These are phyloP conservation scores for Acleris literana DNA, from an alignment of 2,888 invertebrate species.

Conservation along the genomic window DNA sequence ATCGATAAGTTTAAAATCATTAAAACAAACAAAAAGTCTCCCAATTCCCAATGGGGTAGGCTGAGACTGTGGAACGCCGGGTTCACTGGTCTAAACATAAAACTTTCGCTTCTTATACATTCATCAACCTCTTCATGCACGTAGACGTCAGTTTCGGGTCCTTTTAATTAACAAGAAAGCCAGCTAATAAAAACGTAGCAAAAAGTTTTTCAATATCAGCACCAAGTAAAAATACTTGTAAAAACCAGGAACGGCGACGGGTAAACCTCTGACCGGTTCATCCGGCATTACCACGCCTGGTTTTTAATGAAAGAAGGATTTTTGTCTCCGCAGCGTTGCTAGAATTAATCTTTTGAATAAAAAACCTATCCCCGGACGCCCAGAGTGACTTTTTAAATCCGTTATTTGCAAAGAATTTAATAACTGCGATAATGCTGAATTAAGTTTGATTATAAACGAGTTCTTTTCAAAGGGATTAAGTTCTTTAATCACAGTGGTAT, in stretches of 20 bases:
- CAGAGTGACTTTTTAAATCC: conserved; percentile 26
- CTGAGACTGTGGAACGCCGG: too few species aligned
- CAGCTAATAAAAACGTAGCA: too few species aligned
- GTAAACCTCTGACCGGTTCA: not conserved
- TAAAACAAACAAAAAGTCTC: too few species aligned
- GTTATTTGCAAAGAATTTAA: conserved; percentile 23
- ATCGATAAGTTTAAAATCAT: too few species aligned
- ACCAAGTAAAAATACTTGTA: conserved; percentile 20
- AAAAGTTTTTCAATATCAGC: not conserved
- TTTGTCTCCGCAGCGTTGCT: conserved; percentile 30
- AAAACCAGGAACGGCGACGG: conserved; percentile 3
- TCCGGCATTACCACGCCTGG: conserved; percentile 6
- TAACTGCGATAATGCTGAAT: conserved; percentile 18
- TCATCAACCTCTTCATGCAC: too few species aligned
- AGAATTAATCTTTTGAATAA: conserved; percentile 33
- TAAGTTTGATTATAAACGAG: not conserved
- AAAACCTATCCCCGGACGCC: conserved; percentile 4
- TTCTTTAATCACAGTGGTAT: not conserved
- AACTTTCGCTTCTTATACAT: too few species aligned
- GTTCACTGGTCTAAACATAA: too few species aligned
- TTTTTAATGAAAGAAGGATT: conserved; percentile 34
- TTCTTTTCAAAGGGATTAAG: not conserved
- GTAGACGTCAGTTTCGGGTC: too few species aligned
- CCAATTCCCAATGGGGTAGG: too few species aligned
- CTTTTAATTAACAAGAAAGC: too few species aligned